Percentiles rank a stretch among this genome's conserved stretches.
These are phyloP conservation scores for Dendrolimus pini DNA, from an alignment of 2,888 invertebrate genomes.

Conservation along the genomic window DNA sequence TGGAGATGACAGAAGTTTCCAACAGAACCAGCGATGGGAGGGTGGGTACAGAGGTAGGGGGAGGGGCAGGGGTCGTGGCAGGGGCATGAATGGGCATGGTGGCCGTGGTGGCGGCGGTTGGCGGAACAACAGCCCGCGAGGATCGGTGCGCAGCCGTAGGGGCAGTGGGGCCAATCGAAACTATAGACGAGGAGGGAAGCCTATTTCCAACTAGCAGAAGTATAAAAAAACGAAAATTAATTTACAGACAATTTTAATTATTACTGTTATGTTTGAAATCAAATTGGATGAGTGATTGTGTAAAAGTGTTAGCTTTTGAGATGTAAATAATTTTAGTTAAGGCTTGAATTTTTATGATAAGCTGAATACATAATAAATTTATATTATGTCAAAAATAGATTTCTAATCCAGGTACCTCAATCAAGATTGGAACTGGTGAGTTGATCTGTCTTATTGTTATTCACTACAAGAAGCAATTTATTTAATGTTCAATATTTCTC, in stretches of 20 bases:
- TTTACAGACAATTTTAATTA: not conserved
- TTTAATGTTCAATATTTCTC: conserved; percentile 31
- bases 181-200: conserved; percentile 61
- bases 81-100: conserved; percentile 57
- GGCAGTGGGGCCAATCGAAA: conserved; percentile 46
- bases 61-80: conserved; percentile 59
- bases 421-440: conserved; percentile 45
- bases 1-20: conserved; percentile 36
- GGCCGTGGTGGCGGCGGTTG: conserved; percentile 51
- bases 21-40: conserved; percentile 54
- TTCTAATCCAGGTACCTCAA: conserved; percentile 39
- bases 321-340: conserved; percentile 67
- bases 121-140: conserved; percentile 36
- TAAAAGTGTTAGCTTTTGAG: conserved; percentile 26
- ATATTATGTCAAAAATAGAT: conserved; percentile 48
- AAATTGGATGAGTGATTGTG: conserved; percentile 50
- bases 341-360: conserved; percentile 60
- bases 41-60: conserved; percentile 49
- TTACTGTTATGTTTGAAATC: conserved; percentile 34
- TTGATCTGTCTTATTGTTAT: conserved; percentile 41
- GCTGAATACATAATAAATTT: conserved; percentile 59
- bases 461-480: conserved; percentile 26
- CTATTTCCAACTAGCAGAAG: conserved; percentile 46
- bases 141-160: conserved; percentile 44
- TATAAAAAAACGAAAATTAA: not conserved